Conservation (phyloP, 2,797 vertebrate genomes). For the Phalanger gymnotis region DNA sequence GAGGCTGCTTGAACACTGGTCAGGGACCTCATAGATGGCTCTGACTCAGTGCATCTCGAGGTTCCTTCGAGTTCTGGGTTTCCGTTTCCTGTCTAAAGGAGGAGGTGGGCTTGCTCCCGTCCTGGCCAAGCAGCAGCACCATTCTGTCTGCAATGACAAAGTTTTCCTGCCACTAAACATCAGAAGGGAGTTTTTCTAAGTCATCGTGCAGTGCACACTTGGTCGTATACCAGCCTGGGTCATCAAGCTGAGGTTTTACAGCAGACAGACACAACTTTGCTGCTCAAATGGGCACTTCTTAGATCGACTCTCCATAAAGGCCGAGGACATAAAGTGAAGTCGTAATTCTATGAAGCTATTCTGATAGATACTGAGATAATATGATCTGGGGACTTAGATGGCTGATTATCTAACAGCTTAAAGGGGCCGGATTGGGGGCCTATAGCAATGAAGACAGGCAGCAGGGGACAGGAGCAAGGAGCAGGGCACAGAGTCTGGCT, state of each 20-base stretch:
- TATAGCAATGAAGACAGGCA: not conserved
- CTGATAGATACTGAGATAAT: not conserved
- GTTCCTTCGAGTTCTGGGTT: not conserved
- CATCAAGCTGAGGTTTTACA: not conserved
- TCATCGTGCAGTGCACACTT: not conserved
- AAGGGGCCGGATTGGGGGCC: not conserved
- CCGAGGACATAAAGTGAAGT: not conserved
- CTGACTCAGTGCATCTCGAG: not conserved
- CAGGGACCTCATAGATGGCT: not conserved
- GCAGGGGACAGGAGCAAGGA: too few species aligned
- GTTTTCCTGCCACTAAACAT: not conserved
- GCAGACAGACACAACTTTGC: not conserved
- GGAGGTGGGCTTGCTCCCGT: not conserved
- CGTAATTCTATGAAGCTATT: not conserved
- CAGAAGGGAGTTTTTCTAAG: not conserved
- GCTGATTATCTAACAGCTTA: not conserved
- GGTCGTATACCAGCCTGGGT: not conserved
- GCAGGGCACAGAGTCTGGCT: accelerated
- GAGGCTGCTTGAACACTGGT: not conserved
- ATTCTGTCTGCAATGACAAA: not conserved
- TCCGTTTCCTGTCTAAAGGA: not conserved
- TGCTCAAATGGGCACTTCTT: not conserved
- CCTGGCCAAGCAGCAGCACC: not conserved
- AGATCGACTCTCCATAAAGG: not conserved
- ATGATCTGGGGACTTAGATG: not conserved